A percentile compares a stretch with the other conserved stretches of the same genome.
These are phyloP conservation scores for Rambutsinella grinnellia DNA, from an alignment of 2,888 invertebrate genomes.

Conservation along the genomic window DNA sequence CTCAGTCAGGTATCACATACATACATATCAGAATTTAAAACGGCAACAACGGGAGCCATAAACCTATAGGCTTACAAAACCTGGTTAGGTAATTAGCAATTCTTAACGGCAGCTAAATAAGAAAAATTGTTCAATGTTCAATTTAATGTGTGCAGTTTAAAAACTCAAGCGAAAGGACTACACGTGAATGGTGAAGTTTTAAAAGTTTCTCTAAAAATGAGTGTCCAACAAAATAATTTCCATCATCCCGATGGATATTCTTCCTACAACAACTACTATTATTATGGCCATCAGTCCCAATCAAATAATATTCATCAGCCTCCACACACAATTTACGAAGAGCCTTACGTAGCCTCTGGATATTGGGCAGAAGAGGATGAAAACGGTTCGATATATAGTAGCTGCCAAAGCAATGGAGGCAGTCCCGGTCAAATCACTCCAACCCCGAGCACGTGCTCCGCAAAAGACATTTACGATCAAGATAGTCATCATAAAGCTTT, in stretches of 20 bases:
- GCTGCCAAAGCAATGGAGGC: constrained; percentile 35
- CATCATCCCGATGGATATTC: constrained; percentile 38
- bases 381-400: constrained; percentile 27
- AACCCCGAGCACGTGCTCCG: constrained; percentile 47
- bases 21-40: no score
- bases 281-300: constrained; percentile 30
- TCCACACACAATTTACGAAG: constrained; percentile 22
- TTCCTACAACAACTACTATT: constrained; percentile 41
- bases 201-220: no score
- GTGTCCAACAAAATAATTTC: constrained; percentile 40
- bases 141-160: no score
- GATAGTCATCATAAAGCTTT: constrained; percentile 23
- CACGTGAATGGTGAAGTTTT: no score
- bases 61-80: no score
- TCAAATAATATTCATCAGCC: constrained; percentile 17
- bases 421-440: constrained; percentile 40
- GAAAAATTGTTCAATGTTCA: no score
- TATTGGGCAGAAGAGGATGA: constrained; percentile 62
- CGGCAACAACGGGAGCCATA: no score
- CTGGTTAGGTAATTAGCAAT: no score
- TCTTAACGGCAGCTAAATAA: no score
- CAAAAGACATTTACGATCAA: constrained; percentile 43
- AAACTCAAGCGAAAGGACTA: no score
- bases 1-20: neutral
- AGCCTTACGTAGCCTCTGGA: constrained; percentile 16